These are phyloP conservation scores for Kryptolebias marmoratus DNA, from an alignment of 2,113 vertebrate genomes.

Conservation along the genomic window DNA sequence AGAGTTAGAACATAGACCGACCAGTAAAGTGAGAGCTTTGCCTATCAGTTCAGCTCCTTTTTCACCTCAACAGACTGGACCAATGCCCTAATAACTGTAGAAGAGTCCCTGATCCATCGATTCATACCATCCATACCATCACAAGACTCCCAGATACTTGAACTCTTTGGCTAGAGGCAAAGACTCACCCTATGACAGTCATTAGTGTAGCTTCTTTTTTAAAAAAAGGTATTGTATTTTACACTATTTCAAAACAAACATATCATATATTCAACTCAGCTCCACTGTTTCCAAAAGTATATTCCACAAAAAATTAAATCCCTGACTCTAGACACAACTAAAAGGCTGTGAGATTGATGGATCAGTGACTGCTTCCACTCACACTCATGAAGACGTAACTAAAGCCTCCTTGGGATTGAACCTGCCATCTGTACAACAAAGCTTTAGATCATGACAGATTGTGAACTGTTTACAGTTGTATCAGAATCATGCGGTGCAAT, in stretches of 20 bases:
- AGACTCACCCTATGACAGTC: no score
- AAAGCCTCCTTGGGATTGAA: conserved; percentile 31
- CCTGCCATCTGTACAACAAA: conserved; percentile 35
- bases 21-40: no score
- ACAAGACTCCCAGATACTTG: no score
- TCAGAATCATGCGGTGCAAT: conserved; percentile 53
- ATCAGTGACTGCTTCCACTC: conserved; percentile 32
- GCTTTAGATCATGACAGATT: conserved; percentile 52
- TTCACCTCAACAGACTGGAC: no score
- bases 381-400: conserved; percentile 33
- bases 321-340: conserved; percentile 27
- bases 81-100: no score
- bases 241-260: neutral
- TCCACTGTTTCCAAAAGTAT: conserved; percentile 12
- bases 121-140: no score
- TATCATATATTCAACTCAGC: neutral
- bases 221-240: neutral
- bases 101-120: no score
- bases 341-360: conserved; percentile 27
- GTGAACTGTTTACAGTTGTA: conserved; percentile 59
- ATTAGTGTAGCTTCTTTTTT: no score
- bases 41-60: no score
- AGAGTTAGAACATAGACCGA: no score
- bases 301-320: conserved; percentile 9
- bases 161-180: no score